Percentiles rank a stretch among this genome's conserved stretches.
Conservation (phyloP, 2,888 invertebrate species). For the Pyrocoelia pectoralis region DNA sequence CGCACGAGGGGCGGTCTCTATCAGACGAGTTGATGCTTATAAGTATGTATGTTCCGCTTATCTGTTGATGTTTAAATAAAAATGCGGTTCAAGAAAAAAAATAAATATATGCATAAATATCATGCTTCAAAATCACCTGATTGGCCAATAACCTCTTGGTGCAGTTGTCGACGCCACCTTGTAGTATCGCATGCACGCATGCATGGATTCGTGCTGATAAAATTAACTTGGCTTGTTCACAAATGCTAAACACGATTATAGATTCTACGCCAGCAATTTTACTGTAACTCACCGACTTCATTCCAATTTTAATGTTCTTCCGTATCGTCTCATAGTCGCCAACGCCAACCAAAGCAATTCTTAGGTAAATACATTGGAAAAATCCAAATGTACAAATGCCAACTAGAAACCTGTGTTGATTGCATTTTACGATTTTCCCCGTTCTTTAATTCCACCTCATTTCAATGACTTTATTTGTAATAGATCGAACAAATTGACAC, state of each 20-base stretch:
- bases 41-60: constrained; percentile 37
- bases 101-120: constrained; percentile 47
- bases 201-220: constrained; percentile 18
- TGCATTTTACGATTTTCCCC: no score
- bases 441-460: no score
- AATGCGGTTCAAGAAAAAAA: constrained; percentile 47
- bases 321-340: neutral
- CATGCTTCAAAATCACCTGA: constrained; percentile 48
- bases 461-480: no score
- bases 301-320: neutral
- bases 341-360: no score
- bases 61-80: constrained; percentile 50
- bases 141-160: constrained; percentile 46
- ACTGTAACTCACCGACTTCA: neutral
- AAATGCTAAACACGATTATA: constrained; percentile 18
- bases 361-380: no score
- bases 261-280: constrained; percentile 9
- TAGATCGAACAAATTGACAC: no score
- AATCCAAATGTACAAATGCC: no score
- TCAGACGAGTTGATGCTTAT: constrained; percentile 41
- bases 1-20: constrained; percentile 39
- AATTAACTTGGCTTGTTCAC: constrained; percentile 14
- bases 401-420: no score
- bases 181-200: constrained; percentile 25
- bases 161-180: constrained; percentile 20